These are phyloP conservation scores for Bhutanitis thaidina DNA, from an alignment of 2,888 invertebrate genomes.

Conservation along the genomic window DNA sequence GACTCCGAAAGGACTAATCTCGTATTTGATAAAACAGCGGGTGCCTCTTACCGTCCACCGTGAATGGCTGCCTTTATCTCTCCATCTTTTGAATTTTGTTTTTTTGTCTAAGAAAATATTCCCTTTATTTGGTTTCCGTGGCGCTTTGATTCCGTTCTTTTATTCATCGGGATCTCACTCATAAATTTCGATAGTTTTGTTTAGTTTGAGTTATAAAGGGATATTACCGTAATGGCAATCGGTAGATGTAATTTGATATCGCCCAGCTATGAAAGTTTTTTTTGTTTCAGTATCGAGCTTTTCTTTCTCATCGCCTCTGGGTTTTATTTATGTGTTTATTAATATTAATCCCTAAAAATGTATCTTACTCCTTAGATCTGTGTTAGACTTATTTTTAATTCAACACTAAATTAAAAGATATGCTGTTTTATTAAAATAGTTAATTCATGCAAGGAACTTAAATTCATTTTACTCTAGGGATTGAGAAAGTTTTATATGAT, in stretches of 20 bases:
- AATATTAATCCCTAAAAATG: not conserved
- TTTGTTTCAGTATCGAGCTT: conserved; percentile 48
- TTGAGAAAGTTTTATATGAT: no score
- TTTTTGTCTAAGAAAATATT: conserved; percentile 42
- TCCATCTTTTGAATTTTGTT: conserved; percentile 57
- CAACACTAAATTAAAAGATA: no score
- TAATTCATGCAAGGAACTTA: no score
- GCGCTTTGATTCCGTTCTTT: conserved; percentile 73
- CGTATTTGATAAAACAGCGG: conserved; percentile 76
- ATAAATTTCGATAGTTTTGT: conserved; percentile 75
- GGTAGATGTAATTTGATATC: conserved; percentile 76
- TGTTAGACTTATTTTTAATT: no score
- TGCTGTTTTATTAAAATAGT: no score
- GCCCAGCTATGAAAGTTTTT: conserved; percentile 50
- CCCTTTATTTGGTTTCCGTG: conserved; percentile 64
- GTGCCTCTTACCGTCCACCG: conserved; percentile 59
- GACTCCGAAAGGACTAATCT: conserved; percentile 64
- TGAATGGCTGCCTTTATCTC: conserved; percentile 70
- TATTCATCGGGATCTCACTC: conserved; percentile 70
- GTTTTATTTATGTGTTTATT: not conserved
- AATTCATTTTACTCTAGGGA: no score
- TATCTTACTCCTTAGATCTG: not conserved
- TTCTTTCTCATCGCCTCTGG: conserved; percentile 31
- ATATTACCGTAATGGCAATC: conserved; percentile 76
- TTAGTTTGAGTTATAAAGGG: conserved; percentile 74